Conservation (phyloP, 2,888 invertebrate genomes). For the Sylvicola cinctus region DNA sequence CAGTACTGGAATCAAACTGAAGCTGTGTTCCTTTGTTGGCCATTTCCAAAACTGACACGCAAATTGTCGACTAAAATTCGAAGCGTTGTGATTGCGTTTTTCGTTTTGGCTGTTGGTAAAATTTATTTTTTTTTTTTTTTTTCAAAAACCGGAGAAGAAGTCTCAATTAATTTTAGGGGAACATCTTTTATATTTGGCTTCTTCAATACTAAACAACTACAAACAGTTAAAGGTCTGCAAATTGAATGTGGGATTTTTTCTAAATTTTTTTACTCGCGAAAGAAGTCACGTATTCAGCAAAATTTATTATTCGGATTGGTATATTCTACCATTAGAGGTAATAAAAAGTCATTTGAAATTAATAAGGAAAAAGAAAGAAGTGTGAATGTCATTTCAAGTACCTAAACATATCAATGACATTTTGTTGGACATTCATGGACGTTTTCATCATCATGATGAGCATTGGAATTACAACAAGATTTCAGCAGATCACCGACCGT, state of each 20-base stretch:
- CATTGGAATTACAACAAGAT: slow-evolving; percentile 35
- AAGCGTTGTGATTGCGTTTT: too few relatives aligned
- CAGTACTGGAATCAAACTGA: not conserved
- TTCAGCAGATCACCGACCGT: slow-evolving; percentile 30
- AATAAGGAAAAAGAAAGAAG: too few relatives aligned
- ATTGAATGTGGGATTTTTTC: not conserved
- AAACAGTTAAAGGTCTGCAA: not conserved
- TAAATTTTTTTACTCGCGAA: not conserved
- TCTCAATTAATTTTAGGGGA: not conserved
- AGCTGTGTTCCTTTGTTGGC: not conserved
- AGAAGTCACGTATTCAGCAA: not conserved
- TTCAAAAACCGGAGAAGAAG: too few relatives aligned
- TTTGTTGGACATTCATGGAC: slow-evolving; percentile 45
- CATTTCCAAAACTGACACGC: too few relatives aligned
- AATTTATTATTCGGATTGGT: too few relatives aligned
- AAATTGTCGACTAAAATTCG: too few relatives aligned
- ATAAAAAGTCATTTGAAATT: too few relatives aligned
- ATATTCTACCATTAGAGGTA: not conserved
- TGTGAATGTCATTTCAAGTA: not conserved
- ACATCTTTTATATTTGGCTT: not conserved
- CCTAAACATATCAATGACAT: slow-evolving; percentile 28
- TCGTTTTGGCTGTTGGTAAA: not conserved
- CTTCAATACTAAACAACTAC: not conserved
- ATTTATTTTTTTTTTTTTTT: not conserved
- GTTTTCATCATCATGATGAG: slow-evolving; percentile 40